Evolutionary conservation across 1,140 invertebrate genomes (phyloP).

Genomic region (Anastrepha obliqua): DNA sequence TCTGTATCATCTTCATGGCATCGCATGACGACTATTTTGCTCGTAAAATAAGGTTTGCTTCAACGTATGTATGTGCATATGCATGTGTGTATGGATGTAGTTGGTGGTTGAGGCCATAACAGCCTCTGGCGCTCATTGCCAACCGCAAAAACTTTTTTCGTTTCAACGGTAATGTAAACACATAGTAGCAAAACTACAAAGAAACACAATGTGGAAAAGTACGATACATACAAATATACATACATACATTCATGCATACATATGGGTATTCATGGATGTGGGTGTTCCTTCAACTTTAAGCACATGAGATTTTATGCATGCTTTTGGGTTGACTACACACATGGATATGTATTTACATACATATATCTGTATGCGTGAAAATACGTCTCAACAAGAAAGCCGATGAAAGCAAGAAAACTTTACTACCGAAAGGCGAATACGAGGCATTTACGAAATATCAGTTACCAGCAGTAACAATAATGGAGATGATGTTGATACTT

Average conservation of each 20-base stretch:
- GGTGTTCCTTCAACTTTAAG: no score
- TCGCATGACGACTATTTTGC: neutral
- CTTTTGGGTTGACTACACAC: no score
- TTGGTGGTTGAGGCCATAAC: neutral
- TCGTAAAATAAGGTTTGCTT: slow-evolving; percentile 7
- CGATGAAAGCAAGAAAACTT: no score
- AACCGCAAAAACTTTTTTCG: slow-evolving; percentile 1
- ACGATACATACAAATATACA: neutral
- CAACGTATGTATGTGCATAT: neutral
- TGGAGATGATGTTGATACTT: no score
- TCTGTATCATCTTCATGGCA: neutral
- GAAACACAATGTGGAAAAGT: neutral
- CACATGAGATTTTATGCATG: no score
- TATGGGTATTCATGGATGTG: no score
- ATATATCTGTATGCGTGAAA: no score
- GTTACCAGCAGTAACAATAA: no score
- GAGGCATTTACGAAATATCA: no score
- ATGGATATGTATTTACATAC: no score
- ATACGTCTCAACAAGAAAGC: no score
- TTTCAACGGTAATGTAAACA: neutral
- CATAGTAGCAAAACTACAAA: neutral
- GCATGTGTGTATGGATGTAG: neutral
- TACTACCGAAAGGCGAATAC: no score
- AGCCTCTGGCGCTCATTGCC: neutral
- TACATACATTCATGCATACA: neutral